Evolutionary conservation across 2,797 vertebrate genomes (phyloP), one percentile per base, ranked within the genome.

Genomic region (Clarias platycephalus): DNA sequence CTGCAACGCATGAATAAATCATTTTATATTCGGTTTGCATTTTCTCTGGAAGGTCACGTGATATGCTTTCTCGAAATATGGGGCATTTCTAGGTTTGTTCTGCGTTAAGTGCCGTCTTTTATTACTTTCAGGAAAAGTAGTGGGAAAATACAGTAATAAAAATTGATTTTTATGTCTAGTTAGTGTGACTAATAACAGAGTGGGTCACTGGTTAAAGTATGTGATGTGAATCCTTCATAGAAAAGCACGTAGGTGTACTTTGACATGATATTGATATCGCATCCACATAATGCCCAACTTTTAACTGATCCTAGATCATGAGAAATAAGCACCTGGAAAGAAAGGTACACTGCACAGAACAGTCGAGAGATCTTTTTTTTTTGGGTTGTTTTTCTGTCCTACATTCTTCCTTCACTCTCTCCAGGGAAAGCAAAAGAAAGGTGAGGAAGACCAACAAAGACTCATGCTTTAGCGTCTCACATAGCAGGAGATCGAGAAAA

Each of bases 401-500:
- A 91, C 90, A 92, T 93, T 92, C 91, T 88, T 87, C 82, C 80
- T 90, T 79, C 87, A 60, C 85, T 24, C 85, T 92, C 91, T 90
- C 93, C 53, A 70, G 91, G 89, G 92, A 91, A 88, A 80, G 87
- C 80, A 63, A 49, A 31, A 89, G 88, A 44, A 85, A 88, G 91
- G 90, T 91, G 91, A 91, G 90, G 91, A 89, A 89, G 86, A 90
- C 88, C 83, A 77, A 78, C 72, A 83, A 55, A 75, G 86, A 83
- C 78, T 85, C 83, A 68, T 87, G 64, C 86, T 60, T 57, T 79
- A 76, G 82, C 24, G 70, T 86, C 49, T 26, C 49, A 37, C n/a
- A 12, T 44, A 55, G 15, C 22, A 62, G 57, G 79, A 80, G 60
- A 60, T 24, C 3, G 24, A 71, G 79, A 77, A 53, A 64, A 20